phyloP scores from a whole-genome alignment of 1,140 invertebrate species.

The Habropoda laboriosa region DNA sequence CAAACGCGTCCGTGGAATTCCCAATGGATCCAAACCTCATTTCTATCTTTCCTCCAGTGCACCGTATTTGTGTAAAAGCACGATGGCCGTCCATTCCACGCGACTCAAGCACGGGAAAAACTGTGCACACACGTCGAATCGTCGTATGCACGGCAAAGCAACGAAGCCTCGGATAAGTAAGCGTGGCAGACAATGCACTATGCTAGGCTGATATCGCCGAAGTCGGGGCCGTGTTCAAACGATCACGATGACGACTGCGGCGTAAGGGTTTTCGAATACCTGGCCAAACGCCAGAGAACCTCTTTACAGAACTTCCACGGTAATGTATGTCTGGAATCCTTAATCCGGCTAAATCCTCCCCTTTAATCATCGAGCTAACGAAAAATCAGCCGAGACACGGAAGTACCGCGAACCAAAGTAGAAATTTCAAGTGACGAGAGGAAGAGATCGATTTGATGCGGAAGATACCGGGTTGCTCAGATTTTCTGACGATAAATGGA shows the following conservation, averaged over 20 bases:
- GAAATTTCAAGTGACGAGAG: background rate
- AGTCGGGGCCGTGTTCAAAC: constrained; percentile 20
- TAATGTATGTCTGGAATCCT: constrained; percentile 15
- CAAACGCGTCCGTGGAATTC: background rate
- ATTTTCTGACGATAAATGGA: background rate
- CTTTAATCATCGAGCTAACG: constrained; percentile 12
- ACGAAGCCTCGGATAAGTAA: constrained; percentile 14
- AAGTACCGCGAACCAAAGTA: no score
- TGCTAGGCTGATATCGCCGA: constrained; percentile 51
- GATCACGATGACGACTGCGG: constrained; percentile 57
- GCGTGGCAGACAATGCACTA: constrained; percentile 56
- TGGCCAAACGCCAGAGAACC: constrained; percentile 16
- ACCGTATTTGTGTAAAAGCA: constrained; percentile 25
- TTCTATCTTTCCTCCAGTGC: background rate
- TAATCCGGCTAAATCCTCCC: constrained; percentile 5
- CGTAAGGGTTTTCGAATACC: constrained; percentile 18
- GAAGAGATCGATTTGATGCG: background rate
- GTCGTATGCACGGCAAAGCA: constrained; percentile 31
- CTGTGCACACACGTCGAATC: constrained; percentile 2
- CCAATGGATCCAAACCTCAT: background rate
- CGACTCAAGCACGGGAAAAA: constrained; percentile 8
- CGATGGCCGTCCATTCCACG: background rate
- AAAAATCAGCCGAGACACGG: background rate
- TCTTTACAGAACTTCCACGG: background rate
- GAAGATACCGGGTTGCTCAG: background rate